Percentiles rank a stretch among this genome's conserved stretches.
Evolutionary conservation across 1,140 invertebrate species (phyloP).

Genomic region (Hirudo medicinalis): DNA sequence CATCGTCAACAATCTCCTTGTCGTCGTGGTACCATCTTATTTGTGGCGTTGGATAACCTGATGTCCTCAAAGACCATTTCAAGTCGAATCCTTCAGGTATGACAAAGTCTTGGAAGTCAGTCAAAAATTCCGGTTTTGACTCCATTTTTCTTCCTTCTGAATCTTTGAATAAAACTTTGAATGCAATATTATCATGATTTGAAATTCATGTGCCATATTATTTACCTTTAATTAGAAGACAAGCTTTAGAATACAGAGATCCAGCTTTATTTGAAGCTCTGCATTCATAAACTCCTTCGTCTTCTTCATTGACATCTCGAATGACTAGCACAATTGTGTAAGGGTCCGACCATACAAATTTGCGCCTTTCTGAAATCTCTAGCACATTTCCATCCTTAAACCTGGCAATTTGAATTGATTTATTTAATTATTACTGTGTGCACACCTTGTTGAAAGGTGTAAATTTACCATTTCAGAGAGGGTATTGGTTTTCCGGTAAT

Average conservation of each 20-base stretch:
- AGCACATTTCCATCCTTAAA: conserved; percentile 70
- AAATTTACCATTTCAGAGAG: conserved; percentile 60
- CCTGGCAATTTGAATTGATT: conserved; percentile 39
- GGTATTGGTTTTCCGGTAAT: conserved; percentile 88
- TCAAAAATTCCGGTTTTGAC: conserved; percentile 16
- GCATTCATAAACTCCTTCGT: conserved; percentile 45
- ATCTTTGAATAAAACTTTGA: conserved; percentile 16
- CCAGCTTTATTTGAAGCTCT: conserved; percentile 50
- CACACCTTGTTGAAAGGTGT: neutral
- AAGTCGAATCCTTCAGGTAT: conserved; percentile 20
- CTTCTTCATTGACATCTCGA: conserved; percentile 50
- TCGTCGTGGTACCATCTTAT: conserved; percentile 26
- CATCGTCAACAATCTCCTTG: conserved; percentile 7
- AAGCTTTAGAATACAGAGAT: conserved; percentile 50
- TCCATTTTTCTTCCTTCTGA: conserved; percentile 21
- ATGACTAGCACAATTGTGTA: conserved; percentile 71
- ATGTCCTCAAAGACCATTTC: conserved; percentile 33
- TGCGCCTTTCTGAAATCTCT: conserved; percentile 62
- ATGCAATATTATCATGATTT: too few relatives aligned
- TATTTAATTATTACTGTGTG: neutral
- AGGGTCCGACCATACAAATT: conserved; percentile 81
- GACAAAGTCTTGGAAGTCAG: conserved; percentile 10
- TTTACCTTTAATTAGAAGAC: conserved; percentile 60
- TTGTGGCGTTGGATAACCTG: conserved; percentile 36
- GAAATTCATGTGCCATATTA: conserved; percentile 42